Conservation (phyloP, 53 echinoderm and acorn worm species). For the Glandiceps talaboti region DNA sequence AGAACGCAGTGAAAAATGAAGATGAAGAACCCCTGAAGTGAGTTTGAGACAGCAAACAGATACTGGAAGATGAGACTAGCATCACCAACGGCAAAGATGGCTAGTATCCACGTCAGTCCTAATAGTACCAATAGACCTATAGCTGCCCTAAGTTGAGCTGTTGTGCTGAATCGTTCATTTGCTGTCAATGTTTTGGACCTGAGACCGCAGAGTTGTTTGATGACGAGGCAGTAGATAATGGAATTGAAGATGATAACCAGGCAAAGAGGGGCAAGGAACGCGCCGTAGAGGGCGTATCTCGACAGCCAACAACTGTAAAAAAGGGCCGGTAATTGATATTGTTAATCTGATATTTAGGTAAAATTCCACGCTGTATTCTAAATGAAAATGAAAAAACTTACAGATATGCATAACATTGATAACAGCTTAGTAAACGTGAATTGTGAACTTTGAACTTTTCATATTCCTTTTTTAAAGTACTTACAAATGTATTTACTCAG, state of each 20-base stretch:
- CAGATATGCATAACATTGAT: no score
- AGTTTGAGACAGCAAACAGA: constrained; percentile 74
- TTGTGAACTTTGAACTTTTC: no score
- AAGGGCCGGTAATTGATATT: no score
- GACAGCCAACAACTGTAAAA: constrained; percentile 58
- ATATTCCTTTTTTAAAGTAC: no score
- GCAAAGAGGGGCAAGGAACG: constrained; percentile 56
- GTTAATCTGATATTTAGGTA: no score
- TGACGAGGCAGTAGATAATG: constrained; percentile 60
- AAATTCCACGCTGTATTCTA: no score
- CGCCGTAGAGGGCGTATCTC: constrained; percentile 44
- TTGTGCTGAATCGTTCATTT: constrained; percentile 44
- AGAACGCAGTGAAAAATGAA: constrained; percentile 79
- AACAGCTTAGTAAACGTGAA: no score
- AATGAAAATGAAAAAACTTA: no score
- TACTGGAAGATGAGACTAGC: constrained; percentile 71
- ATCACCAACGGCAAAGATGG: constrained; percentile 72
- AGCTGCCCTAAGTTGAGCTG: constrained; percentile 69
- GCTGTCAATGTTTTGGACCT: constrained; percentile 46
- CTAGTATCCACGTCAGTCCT: constrained; percentile 81
- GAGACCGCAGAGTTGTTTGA: constrained; percentile 58
- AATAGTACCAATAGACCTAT: constrained; percentile 70
- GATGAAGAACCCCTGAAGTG: constrained; percentile 59
- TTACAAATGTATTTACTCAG: no score
- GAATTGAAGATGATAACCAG: constrained; percentile 74